Evolutionary conservation across 1,140 invertebrate genomes (phyloP), one percentile per base, ranked within the genome.

Genomic region (Euura lappo): DNA sequence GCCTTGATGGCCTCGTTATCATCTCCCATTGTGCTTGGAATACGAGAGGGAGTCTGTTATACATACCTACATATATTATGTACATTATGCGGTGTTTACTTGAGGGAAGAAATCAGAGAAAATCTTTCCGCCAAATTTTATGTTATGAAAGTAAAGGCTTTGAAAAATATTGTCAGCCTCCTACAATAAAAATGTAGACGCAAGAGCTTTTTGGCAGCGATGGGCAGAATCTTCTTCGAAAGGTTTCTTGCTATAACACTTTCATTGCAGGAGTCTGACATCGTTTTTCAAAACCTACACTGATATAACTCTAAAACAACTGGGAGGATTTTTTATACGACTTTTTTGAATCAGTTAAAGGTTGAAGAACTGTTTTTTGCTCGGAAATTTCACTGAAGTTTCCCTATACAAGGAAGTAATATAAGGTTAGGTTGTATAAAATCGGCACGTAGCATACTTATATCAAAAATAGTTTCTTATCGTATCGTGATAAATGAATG

Each of bases 1-100:
- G 51, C 51, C 51, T 60, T 60, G 51, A 60, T 60, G 51, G 51
- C 51, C 51, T 60, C 51, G 8, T 60, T 60, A 60, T 60, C 51
- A 4, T 60, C 51, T 60, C 51, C 51, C 51, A 60, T 60, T 60
- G n/a, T 60, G 51, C 51, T 2, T 4, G n/a, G n/a, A 2, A 60
- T 60, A 60, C 51, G 51, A 60, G n/a, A 60, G n/a, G 51, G 51
- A 2, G 51, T 60, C 2, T 60, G 51, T 60, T 60, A 60, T 60
- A 60, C n/a, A n/a, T 60, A 60, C n/a, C 8, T 60, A 60, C n/a
- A n/a, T n/a, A n/a, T n/a, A n/a, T n/a, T n/a, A n/a, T n/a, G n/a
- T n/a, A n/a, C n/a, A n/a, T n/a, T 60, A 51, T 11, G 51, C 4
- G 51, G 8, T 60, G 51, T 60, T 51, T 11, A 51, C 47, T 51